Base-by-base conservation (phyloP, 2,113 vertebrate genomes). In the Salvelinus fontinalis region DNA sequence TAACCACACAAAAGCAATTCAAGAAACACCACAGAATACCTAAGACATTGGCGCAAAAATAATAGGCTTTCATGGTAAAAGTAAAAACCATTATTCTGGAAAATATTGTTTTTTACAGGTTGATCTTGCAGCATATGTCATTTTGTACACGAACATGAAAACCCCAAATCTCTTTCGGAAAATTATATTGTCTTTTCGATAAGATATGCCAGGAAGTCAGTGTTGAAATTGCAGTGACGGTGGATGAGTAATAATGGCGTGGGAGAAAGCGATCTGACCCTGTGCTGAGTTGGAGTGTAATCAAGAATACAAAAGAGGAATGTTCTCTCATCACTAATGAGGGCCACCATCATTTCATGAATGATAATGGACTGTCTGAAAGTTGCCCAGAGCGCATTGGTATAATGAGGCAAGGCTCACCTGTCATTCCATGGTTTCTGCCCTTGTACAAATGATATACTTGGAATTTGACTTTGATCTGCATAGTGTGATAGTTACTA, bases 291-390 rank as follows among this genome's bases (percentile, higher is more conserved):
- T 51, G 77, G 65, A 80, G 78, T 71, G 67, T 85, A 84, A 89
- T 88, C 68, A 88, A 80, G 73, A 86, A 74, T 51, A 79, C 70
- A 79, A 70, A 72, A 77, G 51, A 80, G 78, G 80, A 75, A 86
- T 78, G 76, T 29, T 72, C 75, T 80, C 83, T 67, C 67, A 29
- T 64, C 75, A 4, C 59, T 89, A 86, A 91, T 87, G 75, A 89
- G 73, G 78, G 75, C 12, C 66, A 51, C 68, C 39, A 85, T 83
- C 49, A 74, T 78, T 27, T 66, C 74, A 87, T 81, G 81, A 87
- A 84, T 82, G 18, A 34, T 69, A 88, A 84, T 88, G 80, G 79
- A 62, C 14, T 54, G 51, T 44, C 34, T 27, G 39, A 79, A 76
- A 79, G 70, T 84, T 85, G 69, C 75, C 77, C 70, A 22, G 77